phyloP scores from a whole-genome alignment of 2,888 invertebrate genomes.

The Embidobia sp. region DNA sequence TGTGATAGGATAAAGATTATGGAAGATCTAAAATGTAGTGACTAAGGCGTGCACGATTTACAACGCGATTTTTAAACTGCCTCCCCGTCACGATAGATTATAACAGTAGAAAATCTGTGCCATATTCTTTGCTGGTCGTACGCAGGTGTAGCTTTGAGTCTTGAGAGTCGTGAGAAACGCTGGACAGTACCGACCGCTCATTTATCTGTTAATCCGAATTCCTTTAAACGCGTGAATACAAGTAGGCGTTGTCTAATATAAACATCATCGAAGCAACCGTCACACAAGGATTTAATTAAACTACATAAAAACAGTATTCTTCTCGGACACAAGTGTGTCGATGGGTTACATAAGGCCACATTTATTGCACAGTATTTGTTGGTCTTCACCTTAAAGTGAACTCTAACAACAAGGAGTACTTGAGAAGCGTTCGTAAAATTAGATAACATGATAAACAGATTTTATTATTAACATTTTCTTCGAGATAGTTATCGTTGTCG shows the following conservation, averaged over 20 bases:
- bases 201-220: slow-evolving; percentile 57
- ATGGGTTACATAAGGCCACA: slow-evolving; percentile 71
- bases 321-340: slow-evolving; percentile 73
- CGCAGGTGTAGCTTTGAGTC: slow-evolving; percentile 28
- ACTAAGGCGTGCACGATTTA: slow-evolving; percentile 20
- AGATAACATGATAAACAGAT: no score
- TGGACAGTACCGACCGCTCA: slow-evolving; percentile 19
- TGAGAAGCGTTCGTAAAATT: slow-evolving; percentile 15
- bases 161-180: slow-evolving; percentile 51
- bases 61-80: slow-evolving; percentile 29
- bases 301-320: slow-evolving; percentile 21
- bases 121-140: slow-evolving; percentile 30
- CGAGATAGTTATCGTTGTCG: no score
- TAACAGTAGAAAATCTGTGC: slow-evolving; percentile 47
- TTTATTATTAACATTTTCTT: no score
- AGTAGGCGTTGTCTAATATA: slow-evolving; percentile 55
- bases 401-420: slow-evolving; percentile 17
- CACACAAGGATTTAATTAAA: slow-evolving; percentile 68
- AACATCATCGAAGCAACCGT: slow-evolving; percentile 62
- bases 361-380: slow-evolving; percentile 47
- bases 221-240: slow-evolving; percentile 34
- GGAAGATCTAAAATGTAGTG: slow-evolving; percentile 18
- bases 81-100: slow-evolving; percentile 42
- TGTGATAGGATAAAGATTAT: slow-evolving; percentile 35
- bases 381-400: slow-evolving; percentile 45